Evolutionary conservation across 2,797 vertebrate species (phyloP).

Genomic region (Furcifer pardalis): DNA sequence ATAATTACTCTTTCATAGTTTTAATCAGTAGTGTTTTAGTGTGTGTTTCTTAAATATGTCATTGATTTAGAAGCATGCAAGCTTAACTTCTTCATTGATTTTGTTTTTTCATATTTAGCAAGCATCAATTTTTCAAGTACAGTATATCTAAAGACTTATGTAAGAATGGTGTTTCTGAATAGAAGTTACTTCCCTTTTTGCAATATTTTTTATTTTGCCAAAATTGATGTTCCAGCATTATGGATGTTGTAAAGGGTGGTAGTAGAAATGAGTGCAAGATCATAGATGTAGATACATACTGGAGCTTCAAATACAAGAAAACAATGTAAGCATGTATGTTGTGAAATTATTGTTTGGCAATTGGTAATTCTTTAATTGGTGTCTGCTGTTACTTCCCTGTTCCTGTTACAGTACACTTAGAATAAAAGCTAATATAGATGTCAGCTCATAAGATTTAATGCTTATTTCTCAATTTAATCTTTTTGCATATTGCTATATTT

Average conservation of each 20-base stretch:
- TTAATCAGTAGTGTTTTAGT: constrained; percentile 13
- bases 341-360: neutral
- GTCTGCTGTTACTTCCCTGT: neutral
- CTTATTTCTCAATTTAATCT: neutral
- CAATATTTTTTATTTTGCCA: neutral
- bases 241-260: neutral
- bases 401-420: neutral
- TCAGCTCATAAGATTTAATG: neutral
- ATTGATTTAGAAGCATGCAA: constrained; percentile 16
- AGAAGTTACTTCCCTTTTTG: constrained; percentile 6
- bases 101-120: constrained; percentile 29
- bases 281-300: neutral
- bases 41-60: neutral
- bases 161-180: neutral
- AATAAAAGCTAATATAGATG: neutral
- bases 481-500: neutral
- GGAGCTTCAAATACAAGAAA: neutral
- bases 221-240: neutral
- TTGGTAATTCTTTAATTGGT: neutral
- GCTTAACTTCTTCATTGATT: constrained; percentile 23
- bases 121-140: constrained; percentile 24
- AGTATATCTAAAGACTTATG: neutral
- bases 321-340: neutral
- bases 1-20: constrained; percentile 1
- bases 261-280: neutral